Percentiles rank a stretch among this genome's conserved stretches.
These are phyloP conservation scores for Calephelis virginiensis DNA, from an alignment of 1,140 invertebrate species.

Conservation along the genomic window DNA sequence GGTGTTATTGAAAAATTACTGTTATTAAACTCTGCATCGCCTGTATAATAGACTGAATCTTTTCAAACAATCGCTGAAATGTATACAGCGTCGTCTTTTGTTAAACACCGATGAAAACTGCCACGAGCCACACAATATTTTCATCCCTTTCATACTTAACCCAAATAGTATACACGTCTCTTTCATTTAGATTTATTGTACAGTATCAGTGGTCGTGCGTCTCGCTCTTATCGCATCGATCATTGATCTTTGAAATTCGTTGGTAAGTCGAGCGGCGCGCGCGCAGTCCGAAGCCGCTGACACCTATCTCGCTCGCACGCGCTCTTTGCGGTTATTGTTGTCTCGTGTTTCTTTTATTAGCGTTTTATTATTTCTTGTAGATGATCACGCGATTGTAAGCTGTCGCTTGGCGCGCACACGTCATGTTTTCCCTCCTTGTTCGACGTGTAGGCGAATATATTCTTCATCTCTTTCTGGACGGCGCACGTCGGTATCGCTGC, in stretches of 20 bases:
- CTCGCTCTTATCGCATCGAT: conserved; percentile 72
- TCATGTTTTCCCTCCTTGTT: conserved; percentile 53
- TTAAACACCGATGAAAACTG: conserved; percentile 38
- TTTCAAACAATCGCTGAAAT: conserved; percentile 34
- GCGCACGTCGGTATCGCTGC: conserved; percentile 71
- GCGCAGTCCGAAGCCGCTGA: conserved; percentile 45
- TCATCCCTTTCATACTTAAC: conserved; percentile 38
- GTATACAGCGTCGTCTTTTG: conserved; percentile 57
- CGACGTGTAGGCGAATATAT: conserved; percentile 22
- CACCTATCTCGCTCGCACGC: conserved; percentile 54
- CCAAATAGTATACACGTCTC: conserved; percentile 37
- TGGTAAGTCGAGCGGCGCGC: conserved; percentile 68
- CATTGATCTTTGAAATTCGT: conserved; percentile 78
- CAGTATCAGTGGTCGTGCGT: conserved; percentile 45
- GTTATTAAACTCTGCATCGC: conserved; percentile 30
- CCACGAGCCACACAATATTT: conserved; percentile 65
- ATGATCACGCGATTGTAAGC: conserved; percentile 77
- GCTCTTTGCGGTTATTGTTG: conserved; percentile 53
- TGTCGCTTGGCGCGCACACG: conserved; percentile 75
- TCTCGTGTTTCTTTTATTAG: conserved; percentile 77
- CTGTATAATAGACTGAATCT: conserved; percentile 30
- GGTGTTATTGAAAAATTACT: conserved; percentile 32
- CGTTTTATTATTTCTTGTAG: conserved; percentile 78
- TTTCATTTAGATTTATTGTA: conserved; percentile 38
- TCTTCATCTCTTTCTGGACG: conserved; percentile 47